Percentiles rank a stretch among this genome's conserved stretches.
Conservation (phyloP, 2,113 vertebrate species). For the Oxyura jamaicensis region DNA sequence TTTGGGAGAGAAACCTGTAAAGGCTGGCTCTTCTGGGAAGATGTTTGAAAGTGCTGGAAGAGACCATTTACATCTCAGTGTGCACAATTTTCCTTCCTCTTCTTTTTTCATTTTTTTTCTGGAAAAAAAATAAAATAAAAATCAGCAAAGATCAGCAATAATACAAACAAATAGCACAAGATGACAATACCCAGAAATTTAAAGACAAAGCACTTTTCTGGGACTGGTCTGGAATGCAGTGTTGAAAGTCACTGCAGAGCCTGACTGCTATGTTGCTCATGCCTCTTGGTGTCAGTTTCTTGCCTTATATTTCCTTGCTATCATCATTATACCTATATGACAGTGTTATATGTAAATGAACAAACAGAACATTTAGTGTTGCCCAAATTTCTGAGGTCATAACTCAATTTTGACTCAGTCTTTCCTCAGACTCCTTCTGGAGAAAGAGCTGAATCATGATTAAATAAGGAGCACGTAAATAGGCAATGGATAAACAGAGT, state of each 20-base stretch:
- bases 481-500: not conserved
- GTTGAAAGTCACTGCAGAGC: not conserved
- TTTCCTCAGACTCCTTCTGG: not conserved
- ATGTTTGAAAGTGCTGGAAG: not conserved
- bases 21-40: not conserved
- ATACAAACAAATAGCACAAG: constrained; percentile 6
- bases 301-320: not conserved
- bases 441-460: not conserved
- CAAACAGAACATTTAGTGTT: not conserved
- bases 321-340: not conserved
- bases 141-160: not conserved
- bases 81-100: not conserved
- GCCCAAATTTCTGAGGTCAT: not conserved
- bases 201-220: not conserved
- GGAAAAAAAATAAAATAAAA: not conserved
- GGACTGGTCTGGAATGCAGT: not conserved
- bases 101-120: not conserved
- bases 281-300: not conserved
- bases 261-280: not conserved
- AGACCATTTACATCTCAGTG: not conserved
- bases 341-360: not conserved
- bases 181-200: not conserved
- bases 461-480: not conserved
- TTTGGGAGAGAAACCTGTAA: not conserved
- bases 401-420: not conserved